These are phyloP conservation scores for Morbakka virulenta DNA, from an alignment of 30 jellyfish, hydroid and myxozoan species.

Conservation along the genomic window DNA sequence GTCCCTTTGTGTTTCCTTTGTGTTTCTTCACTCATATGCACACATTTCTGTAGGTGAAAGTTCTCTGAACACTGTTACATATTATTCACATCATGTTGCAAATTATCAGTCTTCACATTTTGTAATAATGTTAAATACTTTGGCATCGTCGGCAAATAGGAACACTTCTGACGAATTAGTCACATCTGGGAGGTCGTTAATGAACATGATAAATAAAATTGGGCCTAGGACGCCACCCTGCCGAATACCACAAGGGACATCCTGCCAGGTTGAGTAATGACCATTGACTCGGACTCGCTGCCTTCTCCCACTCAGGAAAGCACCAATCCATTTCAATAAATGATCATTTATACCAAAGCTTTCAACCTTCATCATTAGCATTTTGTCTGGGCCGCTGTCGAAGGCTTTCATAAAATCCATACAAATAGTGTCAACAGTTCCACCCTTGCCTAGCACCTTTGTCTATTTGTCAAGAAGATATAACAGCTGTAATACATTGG, in stretches of 20 bases:
- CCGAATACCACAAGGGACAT: background rate
- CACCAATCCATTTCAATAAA: background rate
- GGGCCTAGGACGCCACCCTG: slow-evolving; percentile 20
- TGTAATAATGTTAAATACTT: too few relatives aligned
- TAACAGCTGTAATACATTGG: too few relatives aligned
- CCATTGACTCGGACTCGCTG: slow-evolving; percentile 5
- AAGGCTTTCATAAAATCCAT: background rate
- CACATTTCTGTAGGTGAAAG: too few relatives aligned
- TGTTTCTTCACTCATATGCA: too few relatives aligned
- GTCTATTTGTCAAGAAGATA: slow-evolving; percentile 7
- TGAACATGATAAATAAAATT: slow-evolving; percentile 1
- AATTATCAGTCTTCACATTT: too few relatives aligned
- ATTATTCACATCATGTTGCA: too few relatives aligned
- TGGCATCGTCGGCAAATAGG: too few relatives aligned
- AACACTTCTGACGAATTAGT: too few relatives aligned
- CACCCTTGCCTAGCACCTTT: background rate
- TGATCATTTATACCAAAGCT: background rate
- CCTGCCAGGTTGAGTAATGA: background rate
- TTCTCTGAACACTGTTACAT: too few relatives aligned
- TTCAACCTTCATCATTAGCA: slow-evolving; percentile 5
- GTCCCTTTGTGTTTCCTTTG: too few relatives aligned
- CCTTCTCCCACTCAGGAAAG: slow-evolving; percentile 3
- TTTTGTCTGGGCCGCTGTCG: slow-evolving; percentile 2
- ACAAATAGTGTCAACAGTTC: slow-evolving; percentile 5
- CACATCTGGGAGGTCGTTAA: too few relatives aligned